phyloP scores from a whole-genome alignment of 1,140 invertebrate genomes.

The Tetragnatha versicolor region DNA sequence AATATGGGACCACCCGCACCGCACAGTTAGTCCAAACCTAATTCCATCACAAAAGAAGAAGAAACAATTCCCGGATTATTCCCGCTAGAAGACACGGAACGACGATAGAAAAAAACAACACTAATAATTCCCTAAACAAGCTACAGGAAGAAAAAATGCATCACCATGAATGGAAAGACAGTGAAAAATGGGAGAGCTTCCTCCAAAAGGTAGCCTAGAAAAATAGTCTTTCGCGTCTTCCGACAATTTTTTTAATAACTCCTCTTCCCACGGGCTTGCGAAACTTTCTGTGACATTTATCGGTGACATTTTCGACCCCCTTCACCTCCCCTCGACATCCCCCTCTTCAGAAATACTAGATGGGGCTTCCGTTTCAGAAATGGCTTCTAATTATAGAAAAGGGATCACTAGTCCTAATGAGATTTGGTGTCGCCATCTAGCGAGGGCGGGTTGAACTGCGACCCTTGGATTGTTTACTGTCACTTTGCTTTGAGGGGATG shows the following conservation, averaged over 20 bases:
- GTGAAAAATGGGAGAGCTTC: constrained; percentile 34
- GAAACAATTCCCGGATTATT: constrained; percentile 23
- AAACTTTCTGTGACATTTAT: constrained; percentile 45
- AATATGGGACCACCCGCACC: constrained; percentile 13
- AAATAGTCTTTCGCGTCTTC: constrained; percentile 26
- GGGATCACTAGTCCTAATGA: constrained; percentile 20
- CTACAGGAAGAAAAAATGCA: not conserved
- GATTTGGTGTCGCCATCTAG: constrained; percentile 48
- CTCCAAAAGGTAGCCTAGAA: constrained; percentile 30
- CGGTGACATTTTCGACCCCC: constrained; percentile 44
- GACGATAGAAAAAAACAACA: not conserved
- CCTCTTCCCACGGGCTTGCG: constrained; percentile 42
- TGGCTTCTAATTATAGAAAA: constrained; percentile 44
- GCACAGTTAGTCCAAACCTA: not conserved
- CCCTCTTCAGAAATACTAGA: constrained; percentile 21
- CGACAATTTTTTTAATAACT: constrained; percentile 46
- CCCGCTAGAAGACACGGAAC: constrained; percentile 23
- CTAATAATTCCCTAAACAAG: not conserved
- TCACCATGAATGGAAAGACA: constrained; percentile 15
- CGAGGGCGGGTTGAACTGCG: constrained; percentile 26
- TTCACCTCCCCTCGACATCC: not conserved
- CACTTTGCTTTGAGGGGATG: too few relatives aligned
- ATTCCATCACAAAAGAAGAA: not conserved
- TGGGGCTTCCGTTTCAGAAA: constrained; percentile 46
- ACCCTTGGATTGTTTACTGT: constrained; percentile 18